Conservation (phyloP, 2,888 invertebrate genomes). For the Amphipoea lucens region DNA sequence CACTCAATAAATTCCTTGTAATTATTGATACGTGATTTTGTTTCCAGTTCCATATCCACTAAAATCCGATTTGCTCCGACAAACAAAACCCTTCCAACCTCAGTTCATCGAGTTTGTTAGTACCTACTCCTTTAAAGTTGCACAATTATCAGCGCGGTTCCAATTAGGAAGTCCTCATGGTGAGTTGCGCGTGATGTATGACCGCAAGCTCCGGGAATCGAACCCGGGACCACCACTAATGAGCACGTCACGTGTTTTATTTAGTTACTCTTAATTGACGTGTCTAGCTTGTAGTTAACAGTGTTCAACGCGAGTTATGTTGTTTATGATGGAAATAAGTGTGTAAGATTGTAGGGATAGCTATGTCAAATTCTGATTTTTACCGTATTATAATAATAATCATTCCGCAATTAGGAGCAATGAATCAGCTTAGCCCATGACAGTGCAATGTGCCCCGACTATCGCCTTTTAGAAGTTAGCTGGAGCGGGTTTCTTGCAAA, state of each 20-base stretch:
- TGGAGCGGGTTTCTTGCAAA: neutral
- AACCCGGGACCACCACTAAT: slow-evolving; percentile 26
- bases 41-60: neutral
- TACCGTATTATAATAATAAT: neutral
- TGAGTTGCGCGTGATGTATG: slow-evolving; percentile 56
- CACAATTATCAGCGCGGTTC: slow-evolving; percentile 30
- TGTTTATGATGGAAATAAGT: neutral
- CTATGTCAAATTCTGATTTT: neutral
- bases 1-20: neutral
- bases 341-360: too few relatives aligned
- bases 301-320: too few relatives aligned
- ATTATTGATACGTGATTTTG: neutral
- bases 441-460: neutral
- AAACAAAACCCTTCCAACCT: neutral
- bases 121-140: slow-evolving; percentile 34
- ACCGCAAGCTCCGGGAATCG: slow-evolving; percentile 40
- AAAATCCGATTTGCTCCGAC: neutral
- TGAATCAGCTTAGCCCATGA: neutral
- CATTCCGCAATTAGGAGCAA: neutral
- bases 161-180: slow-evolving; percentile 45
- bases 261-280: slow-evolving; percentile 12
- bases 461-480: neutral
- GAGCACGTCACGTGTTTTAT: slow-evolving; percentile 24
- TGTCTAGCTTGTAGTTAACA: slow-evolving; percentile 1
- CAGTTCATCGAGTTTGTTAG: slow-evolving; percentile 13